These are phyloP conservation scores for Grammomys surdaster DNA, from an alignment of 2,113 vertebrate species.

Conservation along the genomic window DNA sequence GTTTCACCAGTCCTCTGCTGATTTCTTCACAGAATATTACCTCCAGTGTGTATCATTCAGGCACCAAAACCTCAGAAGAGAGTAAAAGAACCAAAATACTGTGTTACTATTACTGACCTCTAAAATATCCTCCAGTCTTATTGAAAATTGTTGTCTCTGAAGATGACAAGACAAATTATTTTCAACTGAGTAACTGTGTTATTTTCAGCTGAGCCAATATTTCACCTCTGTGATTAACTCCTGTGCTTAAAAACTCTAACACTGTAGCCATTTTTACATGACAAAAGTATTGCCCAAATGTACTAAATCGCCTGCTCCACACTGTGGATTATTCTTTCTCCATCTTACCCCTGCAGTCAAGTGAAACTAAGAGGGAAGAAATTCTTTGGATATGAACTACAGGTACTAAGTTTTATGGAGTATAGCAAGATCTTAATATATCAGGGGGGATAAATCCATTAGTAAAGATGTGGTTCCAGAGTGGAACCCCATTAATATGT, in stretches of 20 bases:
- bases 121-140: slow-evolving; percentile 29
- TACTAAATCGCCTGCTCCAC: neutral
- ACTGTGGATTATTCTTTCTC: neutral
- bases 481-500: neutral
- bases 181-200: neutral
- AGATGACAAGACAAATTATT: slow-evolving; percentile 28
- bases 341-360: neutral
- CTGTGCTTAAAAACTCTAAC: neutral
- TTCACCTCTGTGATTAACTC: slow-evolving; percentile 37
- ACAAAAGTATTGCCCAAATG: neutral
- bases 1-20: neutral
- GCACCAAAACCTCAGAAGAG: neutral
- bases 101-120: slow-evolving; percentile 3
- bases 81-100: neutral
- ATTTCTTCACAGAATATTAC: neutral
- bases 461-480: neutral
- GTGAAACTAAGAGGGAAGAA: neutral
- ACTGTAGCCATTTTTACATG: neutral
- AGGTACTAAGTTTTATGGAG: neutral
- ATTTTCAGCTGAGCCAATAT: neutral
- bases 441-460: neutral
- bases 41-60: slow-evolving; percentile 31
- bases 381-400: neutral
- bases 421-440: neutral
- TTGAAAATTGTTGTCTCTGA: neutral